Evolutionary conservation across 1,140 invertebrate species (phyloP).

Genomic region (Eubasilissa regina): DNA sequence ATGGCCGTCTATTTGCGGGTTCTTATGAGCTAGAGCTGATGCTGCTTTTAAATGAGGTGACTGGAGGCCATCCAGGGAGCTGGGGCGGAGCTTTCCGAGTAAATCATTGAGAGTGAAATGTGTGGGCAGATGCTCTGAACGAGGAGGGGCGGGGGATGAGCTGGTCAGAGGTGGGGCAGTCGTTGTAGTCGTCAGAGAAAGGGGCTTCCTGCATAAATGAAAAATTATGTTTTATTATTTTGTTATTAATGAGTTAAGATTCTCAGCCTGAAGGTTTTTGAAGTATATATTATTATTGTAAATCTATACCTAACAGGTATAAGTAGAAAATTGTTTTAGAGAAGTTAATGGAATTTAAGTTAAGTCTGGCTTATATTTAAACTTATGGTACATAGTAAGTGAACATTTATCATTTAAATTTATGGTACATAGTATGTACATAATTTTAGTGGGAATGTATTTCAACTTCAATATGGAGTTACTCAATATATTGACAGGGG

Average conservation of each 20-base stretch:
- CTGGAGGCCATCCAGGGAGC: slow-evolving; percentile 71
- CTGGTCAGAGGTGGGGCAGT: slow-evolving; percentile 70
- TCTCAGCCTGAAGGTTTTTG: slow-evolving; percentile 48
- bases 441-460: no score
- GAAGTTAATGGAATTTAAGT: no score
- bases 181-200: slow-evolving; percentile 72
- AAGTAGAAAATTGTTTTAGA: no score
- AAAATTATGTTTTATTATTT: slow-evolving; percentile 23
- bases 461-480: no score
- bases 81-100: slow-evolving; percentile 70
- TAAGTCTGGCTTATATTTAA: no score
- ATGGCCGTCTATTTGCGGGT: slow-evolving; percentile 70
- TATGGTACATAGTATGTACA: no score
- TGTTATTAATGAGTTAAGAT: slow-evolving; percentile 27
- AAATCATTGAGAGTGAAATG: slow-evolving; percentile 71
- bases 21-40: slow-evolving; percentile 63
- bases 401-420: no score
- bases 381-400: no score
- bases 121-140: slow-evolving; percentile 70
- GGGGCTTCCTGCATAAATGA: slow-evolving; percentile 66
- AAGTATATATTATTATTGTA: neutral
- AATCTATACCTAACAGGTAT: no score
- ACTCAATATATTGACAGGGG: no score
- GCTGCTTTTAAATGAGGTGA: slow-evolving; percentile 69
- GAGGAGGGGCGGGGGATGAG: slow-evolving; percentile 69